Evolutionary conservation across 2,888 invertebrate species (phyloP), one percentile per base, ranked within the genome.

Genomic region (Spilarctia lutea): DNA sequence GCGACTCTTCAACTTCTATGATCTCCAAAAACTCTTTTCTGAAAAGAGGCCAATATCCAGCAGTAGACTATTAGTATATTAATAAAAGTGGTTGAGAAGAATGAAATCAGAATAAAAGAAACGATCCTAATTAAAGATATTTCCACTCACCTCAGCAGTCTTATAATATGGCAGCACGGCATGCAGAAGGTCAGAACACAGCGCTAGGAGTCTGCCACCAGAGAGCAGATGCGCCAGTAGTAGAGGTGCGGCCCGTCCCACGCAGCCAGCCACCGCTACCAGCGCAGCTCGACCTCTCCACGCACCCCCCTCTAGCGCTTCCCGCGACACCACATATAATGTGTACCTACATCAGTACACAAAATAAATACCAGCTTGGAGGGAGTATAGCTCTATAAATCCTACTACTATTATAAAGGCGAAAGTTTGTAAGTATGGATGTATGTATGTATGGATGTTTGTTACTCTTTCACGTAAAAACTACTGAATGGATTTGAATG

Each of bases 151-250:
- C 96, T 98, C 98, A 13, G 98, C 98, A 73, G 98, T 98, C 86
- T 98, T 97, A 91, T 98, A 98, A 75, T 97, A 97, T 35, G 98
- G 98, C 83, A 98, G 93, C 71, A 98, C 97, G 56, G 97, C 96
- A 84, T 98, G 97, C 60, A 98, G 94, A 48, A 98, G 96, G 91
- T 98, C 98, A 7, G 98, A 98, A 89, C 98, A 98, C 6, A 98
- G 96, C 45, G 98, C 98, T 16, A 98, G 94, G 75, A 98, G 92
- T 78, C 97, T 97, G 13, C 98, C 98, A 2, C 98, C 98, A 65
- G 96, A 96, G 30, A 98, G 93, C 78, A 98, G 93, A 86, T 97
- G 98, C 66, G 97, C 97, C 24, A 98, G 95, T 52, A 98, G 92
- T 75, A 97, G 96, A 2, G 97, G 96, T 0, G 97, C 97, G 67